Percentiles rank a stretch among this genome's conserved stretches.
Evolutionary conservation across 2,797 vertebrate species (phyloP).

Genomic region (Melanotaenia nigrans): DNA sequence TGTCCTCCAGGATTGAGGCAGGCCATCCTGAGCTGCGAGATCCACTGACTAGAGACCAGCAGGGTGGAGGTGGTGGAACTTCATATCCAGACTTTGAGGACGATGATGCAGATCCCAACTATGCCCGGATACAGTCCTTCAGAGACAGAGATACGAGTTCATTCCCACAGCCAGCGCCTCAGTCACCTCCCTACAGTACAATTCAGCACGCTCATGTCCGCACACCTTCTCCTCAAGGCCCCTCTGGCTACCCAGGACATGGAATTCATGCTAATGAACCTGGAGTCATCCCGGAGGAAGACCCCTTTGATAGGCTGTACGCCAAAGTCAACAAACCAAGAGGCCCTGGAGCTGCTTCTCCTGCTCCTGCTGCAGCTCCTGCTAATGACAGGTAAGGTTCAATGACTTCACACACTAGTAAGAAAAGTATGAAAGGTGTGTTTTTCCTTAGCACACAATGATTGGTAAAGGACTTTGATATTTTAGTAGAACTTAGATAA

Average conservation of each 20-base stretch:
- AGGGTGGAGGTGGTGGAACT: slow-evolving; percentile 65
- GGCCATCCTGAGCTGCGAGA: slow-evolving; percentile 91
- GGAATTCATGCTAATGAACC: slow-evolving; percentile 79
- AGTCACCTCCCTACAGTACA: slow-evolving; percentile 78
- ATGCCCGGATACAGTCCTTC: slow-evolving; percentile 93
- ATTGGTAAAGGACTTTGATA: neutral
- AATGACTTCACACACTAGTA: neutral
- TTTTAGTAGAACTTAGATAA: neutral
- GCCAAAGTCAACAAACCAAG: slow-evolving; percentile 95
- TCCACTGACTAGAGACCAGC: slow-evolving; percentile 78
- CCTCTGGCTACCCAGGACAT: slow-evolving; percentile 71
- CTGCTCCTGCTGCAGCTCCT: slow-evolving; percentile 75
- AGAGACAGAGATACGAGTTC: slow-evolving; percentile 75
- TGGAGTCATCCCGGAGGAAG: slow-evolving; percentile 78
- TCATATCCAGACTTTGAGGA: slow-evolving; percentile 88
- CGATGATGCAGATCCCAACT: slow-evolving; percentile 94
- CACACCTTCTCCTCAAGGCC: slow-evolving; percentile 83
- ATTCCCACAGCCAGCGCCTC: slow-evolving; percentile 70
- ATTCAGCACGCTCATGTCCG: slow-evolving; percentile 78
- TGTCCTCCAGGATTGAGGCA: slow-evolving; percentile 87
- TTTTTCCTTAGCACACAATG: neutral
- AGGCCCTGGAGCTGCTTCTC: slow-evolving; percentile 77
- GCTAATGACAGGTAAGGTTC: slow-evolving; percentile 86
- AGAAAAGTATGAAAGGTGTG: neutral
- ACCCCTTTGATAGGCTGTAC: slow-evolving; percentile 90